Conservation (phyloP, 2,113 vertebrate genomes). For the Pao palembangensis region DNA sequence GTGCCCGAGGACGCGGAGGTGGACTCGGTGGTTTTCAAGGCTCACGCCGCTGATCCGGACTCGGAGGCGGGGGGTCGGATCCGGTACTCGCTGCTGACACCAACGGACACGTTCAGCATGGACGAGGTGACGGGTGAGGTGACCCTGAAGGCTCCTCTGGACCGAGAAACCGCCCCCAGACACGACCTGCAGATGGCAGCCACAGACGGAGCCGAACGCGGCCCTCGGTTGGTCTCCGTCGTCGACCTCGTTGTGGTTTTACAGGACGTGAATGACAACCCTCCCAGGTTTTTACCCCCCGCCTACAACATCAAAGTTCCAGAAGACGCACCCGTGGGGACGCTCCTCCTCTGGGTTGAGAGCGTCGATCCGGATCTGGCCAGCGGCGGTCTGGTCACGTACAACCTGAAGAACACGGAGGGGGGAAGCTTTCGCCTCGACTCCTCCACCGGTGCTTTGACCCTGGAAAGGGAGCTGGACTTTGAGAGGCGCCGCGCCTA, state of each 20-base stretch:
- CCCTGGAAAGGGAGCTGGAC: constrained; percentile 87
- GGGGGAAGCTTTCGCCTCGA: constrained; percentile 83
- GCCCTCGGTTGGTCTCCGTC: constrained; percentile 80
- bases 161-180: constrained; percentile 81
- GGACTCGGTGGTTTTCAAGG: constrained; percentile 79
- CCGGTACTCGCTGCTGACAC: constrained; percentile 81
- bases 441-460: constrained; percentile 79
- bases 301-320: constrained; percentile 82
- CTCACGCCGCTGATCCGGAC: constrained; percentile 81
- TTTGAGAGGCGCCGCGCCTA: constrained; percentile 84
- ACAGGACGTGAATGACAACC: constrained; percentile 89
- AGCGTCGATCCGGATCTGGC: constrained; percentile 85
- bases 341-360: constrained; percentile 85
- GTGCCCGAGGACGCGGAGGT: constrained; percentile 81
- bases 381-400: constrained; percentile 81
- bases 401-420: constrained; percentile 79
- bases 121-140: constrained; percentile 84
- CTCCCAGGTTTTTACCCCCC: constrained; percentile 83
- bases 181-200: constrained; percentile 85
- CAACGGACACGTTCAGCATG: constrained; percentile 82
- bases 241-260: constrained; percentile 80
- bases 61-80: constrained; percentile 78
- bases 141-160: constrained; percentile 77
- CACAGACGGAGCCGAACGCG: constrained; percentile 80
- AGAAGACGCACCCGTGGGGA: constrained; percentile 86